Base-by-base conservation (phyloP, 2,113 vertebrate genomes). In the Cinclus mexicanus region DNA sequence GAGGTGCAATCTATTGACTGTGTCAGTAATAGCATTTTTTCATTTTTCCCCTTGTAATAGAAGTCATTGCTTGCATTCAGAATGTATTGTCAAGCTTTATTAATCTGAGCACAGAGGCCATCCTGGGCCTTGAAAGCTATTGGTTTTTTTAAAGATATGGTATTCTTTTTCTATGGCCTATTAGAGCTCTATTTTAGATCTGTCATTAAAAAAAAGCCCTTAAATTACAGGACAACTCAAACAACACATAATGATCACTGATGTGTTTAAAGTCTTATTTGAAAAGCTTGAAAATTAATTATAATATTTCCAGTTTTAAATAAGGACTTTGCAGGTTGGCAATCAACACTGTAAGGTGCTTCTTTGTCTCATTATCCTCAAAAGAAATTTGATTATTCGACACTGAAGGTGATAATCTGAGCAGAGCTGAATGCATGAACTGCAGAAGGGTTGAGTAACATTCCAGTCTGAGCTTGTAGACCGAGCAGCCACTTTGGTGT, bases 31-130 rank as follows among this genome's bases (percentile, higher is more conserved):
- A 98, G 96, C 95, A 91, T 93, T 52, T 98, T 98, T 98, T 98
- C 97, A 98, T 98, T 98, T 98, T 97, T 95, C 95, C 96, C 95
- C 95, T 97, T 98, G 95, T 98, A 98, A 98, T 97, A 96, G 97
- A 98, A 98, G 90, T 97, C 97, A 97, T 92, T 96, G 70, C 96
- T 95, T 97, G 95, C 94, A 96, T 97, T 98, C 92, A 94, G 95
- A 98, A 98, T 97, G 94, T 91, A 98, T 98, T 97, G 97, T 97
- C 96, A 96, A 95, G 95, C 95, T 98, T 98, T 98, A 98, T 98
- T 98, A 98, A 98, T 98, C 97, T 98, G 97, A 96, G 96, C 87
- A 94, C 94, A 96, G 97, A 96, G 97, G 95, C 96, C 95, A 92
- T 94, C 97, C 95, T 96, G 82, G 96, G 97, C 97, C 97, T 97